Evolutionary conservation across 2,888 invertebrate genomes (phyloP), one percentile per base, ranked within the genome.

Genomic region (Ditula angustiorana): DNA sequence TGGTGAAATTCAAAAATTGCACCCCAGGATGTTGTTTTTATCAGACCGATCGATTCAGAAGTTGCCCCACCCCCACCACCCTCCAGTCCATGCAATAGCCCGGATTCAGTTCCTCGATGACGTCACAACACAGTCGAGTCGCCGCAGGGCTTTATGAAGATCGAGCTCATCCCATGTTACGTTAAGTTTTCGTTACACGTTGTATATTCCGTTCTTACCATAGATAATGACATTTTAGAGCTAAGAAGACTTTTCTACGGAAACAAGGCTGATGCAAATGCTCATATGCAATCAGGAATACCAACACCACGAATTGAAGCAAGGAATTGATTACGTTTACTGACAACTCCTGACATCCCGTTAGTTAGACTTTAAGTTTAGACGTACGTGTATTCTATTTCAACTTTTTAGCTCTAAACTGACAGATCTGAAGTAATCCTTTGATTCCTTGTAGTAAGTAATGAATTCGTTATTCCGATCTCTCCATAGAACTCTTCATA

Each of bases 91-190:
- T 77, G 80, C 88, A 88, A 90, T 91, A 92, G 89, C 87, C 92
- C 88, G 76, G 86, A 67, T 90, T 92, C 62, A 80, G 80, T 92
- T 92, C 83, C 79, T 79, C 79, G 74, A 82, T 82, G 81, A 77
- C 82, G 82, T 82, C 79, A 80, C 81, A 69, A 83, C 85, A 82
- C 92, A 92, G 92, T 92, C 92, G 92, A 92, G 92, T 92, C 92
- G 92, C 87, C 92, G 89, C 90, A 83, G 86, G 92, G 90, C 88
- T 88, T 85, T 81, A 89, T 91, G 88, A 77, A 86, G 85, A 90
- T 88, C 86, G 86, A 85, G 83, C 81, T 86, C 87, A 41, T 87
- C 83, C 82, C 83, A n/a, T 88, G 90, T 92, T 91, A 90, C 82
- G 90, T 91, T 90, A 82, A 79, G 81, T 77, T 91, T 92, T 80